These are phyloP conservation scores for Temnothorax ravouxi DNA, from an alignment of 2,888 invertebrate species.

Conservation along the genomic window DNA sequence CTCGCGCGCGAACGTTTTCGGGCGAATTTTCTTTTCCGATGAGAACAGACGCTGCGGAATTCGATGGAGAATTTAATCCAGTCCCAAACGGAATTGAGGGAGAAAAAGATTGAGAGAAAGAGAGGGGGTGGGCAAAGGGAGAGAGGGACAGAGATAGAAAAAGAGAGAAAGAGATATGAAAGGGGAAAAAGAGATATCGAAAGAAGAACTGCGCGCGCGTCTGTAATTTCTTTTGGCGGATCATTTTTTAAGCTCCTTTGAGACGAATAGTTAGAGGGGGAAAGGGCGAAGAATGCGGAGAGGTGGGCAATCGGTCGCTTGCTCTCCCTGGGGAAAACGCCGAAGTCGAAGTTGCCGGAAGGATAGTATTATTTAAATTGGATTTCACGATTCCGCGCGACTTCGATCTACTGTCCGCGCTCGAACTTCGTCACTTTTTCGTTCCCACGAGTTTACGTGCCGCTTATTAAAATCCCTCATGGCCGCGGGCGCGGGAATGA, in stretches of 20 bases:
- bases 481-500: not conserved
- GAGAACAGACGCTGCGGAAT: conserved; percentile 65
- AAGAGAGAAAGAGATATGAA: not conserved
- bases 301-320: conserved; percentile 60
- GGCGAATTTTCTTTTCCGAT: conserved; percentile 36
- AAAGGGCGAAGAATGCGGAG: conserved; percentile 18
- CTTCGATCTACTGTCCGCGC: conserved; percentile 59
- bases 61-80: conserved; percentile 68
- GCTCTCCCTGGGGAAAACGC: conserved; percentile 53
- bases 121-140: not conserved
- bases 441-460: conserved; percentile 48
- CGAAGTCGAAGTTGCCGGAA: conserved; percentile 56
- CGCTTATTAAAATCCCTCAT: conserved; percentile 54
- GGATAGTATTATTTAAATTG: conserved; percentile 79
- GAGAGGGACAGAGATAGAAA: not conserved
- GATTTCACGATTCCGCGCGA: conserved; percentile 75
- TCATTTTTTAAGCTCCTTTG: conserved; percentile 75
- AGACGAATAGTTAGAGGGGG: conserved; percentile 64
- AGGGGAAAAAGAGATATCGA: not conserved
- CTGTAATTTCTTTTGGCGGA: conserved; percentile 70
- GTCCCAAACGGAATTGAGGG: conserved; percentile 56
- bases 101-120: conserved; percentile 39
- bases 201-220: conserved; percentile 34
- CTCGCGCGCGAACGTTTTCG: conserved; percentile 27
- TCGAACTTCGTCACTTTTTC: conserved; percentile 49